Evolutionary conservation across 1,140 invertebrate species (phyloP), one percentile per base, ranked within the genome.

Genomic region (Pararge aegeria): DNA sequence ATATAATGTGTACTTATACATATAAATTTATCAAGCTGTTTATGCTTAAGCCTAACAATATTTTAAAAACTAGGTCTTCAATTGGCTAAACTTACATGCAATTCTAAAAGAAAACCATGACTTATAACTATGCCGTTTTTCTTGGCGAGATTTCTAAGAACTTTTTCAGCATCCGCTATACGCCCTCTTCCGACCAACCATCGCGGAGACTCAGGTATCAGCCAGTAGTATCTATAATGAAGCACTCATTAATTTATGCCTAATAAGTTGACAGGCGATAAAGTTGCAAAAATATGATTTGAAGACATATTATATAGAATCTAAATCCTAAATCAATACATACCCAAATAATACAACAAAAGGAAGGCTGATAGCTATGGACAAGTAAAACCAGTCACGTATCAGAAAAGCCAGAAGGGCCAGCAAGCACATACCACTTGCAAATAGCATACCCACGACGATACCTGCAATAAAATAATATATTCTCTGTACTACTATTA

Each of bases 191-290:
- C 92, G 0, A 97, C 83, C n/a, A 97, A 87, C 96, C 96, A 97
- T 55, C 96, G 91, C 0, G 96, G 96, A 19, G 95, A 96, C 85
- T 97, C 96, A 27, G 96, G 95, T 73, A 97, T 91, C 3, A 95
- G 78, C 94, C 94, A 95, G 70, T 93, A 94, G 68, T 94, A 95
- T 40, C 90, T 91, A 64, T 18, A 82, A 7, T 92, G 64, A 76
- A 66, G 59, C 91, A 80, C 13, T 16, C 9, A 2, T 16, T 40
- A 16, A 7, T 16, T 15, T 40, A 18, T n/a, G n/a, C n/a, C n/a
- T n/a, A n/a, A n/a, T n/a, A n/a, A n/a, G n/a, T n/a, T n/a, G n/a
- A n/a, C n/a, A n/a, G n/a, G n/a, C n/a, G n/a, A n/a, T n/a, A n/a
- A n/a, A n/a, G n/a, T n/a, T n/a, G n/a, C n/a, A n/a, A n/a, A n/a